These are phyloP conservation scores for Echinarachnius parma DNA, from an alignment of 53 echinoderm and acorn worm species.

Conservation along the genomic window DNA sequence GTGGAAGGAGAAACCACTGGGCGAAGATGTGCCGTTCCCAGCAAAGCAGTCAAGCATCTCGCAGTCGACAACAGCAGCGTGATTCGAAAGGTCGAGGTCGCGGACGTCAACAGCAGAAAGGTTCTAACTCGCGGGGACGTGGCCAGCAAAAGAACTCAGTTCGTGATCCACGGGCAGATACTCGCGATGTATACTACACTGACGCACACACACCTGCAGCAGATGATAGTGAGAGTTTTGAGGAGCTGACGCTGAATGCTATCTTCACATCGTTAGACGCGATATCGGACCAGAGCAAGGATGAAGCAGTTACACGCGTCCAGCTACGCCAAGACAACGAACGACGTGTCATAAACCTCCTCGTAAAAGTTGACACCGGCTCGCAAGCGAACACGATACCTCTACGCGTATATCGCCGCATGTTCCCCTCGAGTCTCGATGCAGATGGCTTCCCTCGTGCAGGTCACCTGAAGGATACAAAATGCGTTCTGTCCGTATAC, in stretches of 20 bases:
- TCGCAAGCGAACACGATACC: slow-evolving; percentile 54
- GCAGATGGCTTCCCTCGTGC: slow-evolving; percentile 14
- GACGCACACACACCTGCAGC: slow-evolving; percentile 29
- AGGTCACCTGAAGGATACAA: slow-evolving; percentile 14
- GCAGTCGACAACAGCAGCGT: slow-evolving; percentile 13
- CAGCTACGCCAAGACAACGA: slow-evolving; percentile 27
- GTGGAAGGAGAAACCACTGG: slow-evolving; percentile 57
- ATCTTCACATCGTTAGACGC: slow-evolving; percentile 25
- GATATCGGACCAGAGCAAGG: background rate
- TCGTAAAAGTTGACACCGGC: slow-evolving; percentile 50
- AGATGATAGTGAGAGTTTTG: slow-evolving; percentile 2
- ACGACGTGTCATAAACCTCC: slow-evolving; percentile 25
- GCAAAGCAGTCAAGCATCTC: slow-evolving; percentile 4
- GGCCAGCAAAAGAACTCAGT: slow-evolving; percentile 7
- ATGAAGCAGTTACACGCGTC: slow-evolving; percentile 41
- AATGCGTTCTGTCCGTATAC: slow-evolving; percentile 41
- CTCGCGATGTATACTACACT: slow-evolving; percentile 25
- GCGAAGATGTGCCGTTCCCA: slow-evolving; percentile 38
- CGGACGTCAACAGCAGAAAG: slow-evolving; percentile 5
- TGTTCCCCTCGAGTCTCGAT: slow-evolving; percentile 39
- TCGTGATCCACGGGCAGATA: background rate
- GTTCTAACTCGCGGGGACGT: slow-evolving; percentile 14
- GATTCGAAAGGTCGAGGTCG: slow-evolving; percentile 6
- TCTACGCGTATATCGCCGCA: slow-evolving; percentile 46
- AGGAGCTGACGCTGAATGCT: slow-evolving; percentile 9